These are phyloP conservation scores for Acleris sparsana DNA, from an alignment of 2,888 invertebrate genomes.

Conservation along the genomic window DNA sequence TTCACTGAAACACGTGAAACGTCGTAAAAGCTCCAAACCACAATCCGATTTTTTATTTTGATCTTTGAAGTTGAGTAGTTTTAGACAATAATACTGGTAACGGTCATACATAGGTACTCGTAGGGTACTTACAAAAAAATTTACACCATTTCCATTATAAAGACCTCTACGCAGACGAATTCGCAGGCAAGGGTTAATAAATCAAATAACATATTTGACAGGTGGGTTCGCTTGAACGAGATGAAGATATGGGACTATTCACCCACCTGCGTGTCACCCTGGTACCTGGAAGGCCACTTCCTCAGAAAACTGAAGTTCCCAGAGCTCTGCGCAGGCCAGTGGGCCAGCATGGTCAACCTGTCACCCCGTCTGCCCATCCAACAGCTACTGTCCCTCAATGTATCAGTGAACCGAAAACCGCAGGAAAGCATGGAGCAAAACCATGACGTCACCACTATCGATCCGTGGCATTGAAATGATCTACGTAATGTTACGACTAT, in stretches of 20 bases:
- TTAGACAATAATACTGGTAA: too few species aligned
- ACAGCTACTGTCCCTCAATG: conserved; percentile 75
- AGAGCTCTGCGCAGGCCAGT: conserved; percentile 89
- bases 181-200: too few species aligned
- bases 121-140: too few species aligned
- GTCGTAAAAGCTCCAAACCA: too few species aligned
- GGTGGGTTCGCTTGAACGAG: conserved; percentile 87
- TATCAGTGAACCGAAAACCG: conserved; percentile 78
- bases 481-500: conserved; percentile 32
- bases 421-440: conserved; percentile 78
- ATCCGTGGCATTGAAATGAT: conserved; percentile 60
- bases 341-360: conserved; percentile 90
- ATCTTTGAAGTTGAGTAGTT: too few species aligned
- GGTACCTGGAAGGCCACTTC: conserved; percentile 87
- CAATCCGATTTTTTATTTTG: too few species aligned
- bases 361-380: conserved; percentile 86
- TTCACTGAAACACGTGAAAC: too few species aligned
- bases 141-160: too few species aligned
- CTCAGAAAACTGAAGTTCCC: conserved; percentile 88
- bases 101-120: too few species aligned
- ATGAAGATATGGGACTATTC: conserved; percentile 88
- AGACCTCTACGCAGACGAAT: too few species aligned
- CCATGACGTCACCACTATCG: conserved; percentile 68
- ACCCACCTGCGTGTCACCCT: conserved; percentile 88
- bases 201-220: conserved; percentile 56